Percentiles rank a stretch among this genome's conserved stretches.
phyloP scores from a whole-genome alignment of 1,140 invertebrate genomes.

The Lysiphlebus fabarum region DNA sequence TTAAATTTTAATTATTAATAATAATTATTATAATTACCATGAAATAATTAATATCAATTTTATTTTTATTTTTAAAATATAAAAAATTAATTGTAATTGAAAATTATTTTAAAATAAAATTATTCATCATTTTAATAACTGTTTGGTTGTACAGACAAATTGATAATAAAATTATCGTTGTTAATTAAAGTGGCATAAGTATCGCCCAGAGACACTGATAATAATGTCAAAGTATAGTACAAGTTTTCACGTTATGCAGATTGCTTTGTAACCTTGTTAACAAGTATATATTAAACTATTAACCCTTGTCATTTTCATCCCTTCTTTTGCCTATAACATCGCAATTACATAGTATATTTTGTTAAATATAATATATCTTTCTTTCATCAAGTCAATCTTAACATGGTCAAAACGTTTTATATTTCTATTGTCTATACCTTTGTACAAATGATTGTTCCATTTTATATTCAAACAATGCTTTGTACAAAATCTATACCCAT shows the following conservation, averaged over 20 bases:
- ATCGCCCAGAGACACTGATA: slow-evolving; percentile 27
- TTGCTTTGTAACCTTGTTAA: slow-evolving; percentile 57
- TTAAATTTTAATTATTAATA: no score
- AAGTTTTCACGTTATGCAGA: slow-evolving; percentile 50
- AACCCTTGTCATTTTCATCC: slow-evolving; percentile 36
- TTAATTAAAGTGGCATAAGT: slow-evolving; percentile 46
- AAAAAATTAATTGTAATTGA: no score
- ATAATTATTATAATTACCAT: no score
- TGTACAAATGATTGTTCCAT: no score
- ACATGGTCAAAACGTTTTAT: no score
- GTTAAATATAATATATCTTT: no score
- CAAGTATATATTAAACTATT: slow-evolving; percentile 49
- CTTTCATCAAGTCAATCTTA: no score
- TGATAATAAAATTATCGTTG: slow-evolving; percentile 48
- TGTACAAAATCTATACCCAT: no score
- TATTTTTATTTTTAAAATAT: no score
- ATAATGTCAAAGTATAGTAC: slow-evolving; percentile 33
- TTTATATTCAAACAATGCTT: no score
- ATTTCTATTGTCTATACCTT: no score
- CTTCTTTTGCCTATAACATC: neutral
- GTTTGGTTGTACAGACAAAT: slow-evolving; percentile 33
- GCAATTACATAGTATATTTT: neutral
- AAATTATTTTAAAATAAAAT: neutral
- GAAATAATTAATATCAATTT: no score
- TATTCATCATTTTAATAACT: neutral